Evolutionary conservation across 2,797 vertebrate species (phyloP), one percentile per base, ranked within the genome.

Genomic region (Philypnodon macrostomus): DNA sequence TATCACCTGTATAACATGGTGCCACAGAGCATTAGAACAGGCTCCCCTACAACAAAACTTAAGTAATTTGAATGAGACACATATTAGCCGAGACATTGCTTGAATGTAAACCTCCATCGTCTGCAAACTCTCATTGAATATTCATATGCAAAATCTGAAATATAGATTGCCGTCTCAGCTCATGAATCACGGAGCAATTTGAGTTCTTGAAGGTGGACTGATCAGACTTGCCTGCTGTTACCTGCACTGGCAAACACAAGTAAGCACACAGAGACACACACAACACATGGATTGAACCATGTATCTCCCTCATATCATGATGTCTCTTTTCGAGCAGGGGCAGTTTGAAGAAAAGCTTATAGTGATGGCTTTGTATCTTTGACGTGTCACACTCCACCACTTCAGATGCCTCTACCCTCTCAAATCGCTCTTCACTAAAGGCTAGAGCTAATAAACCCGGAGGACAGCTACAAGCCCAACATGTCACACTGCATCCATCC

Each of bases 91-190:
- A n/a, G 26, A 27, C 26, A 27, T 6, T 6, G 26, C 5, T 8
- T 6, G 23, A 55, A 32, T 55, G 35, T 47, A 31, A 51, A 42
- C 48, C 12, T 7, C 21, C 19, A 68, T 73, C 48, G 58, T 67
- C 49, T 7, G 16, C 18, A 33, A 47, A 33, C 39, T 38, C 60
- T 60, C 47, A 58, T 47, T 71, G 56, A 78, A 80, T 77, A 79
- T 81, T 73, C 74, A 81, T 67, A 63, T 13, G 51, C 46, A 39
- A 47, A 62, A 35, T 79, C 70, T 41, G 57, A 71, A 61, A 73
- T 67, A 63, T 72, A 79, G 66, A 76, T 75, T 69, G 63, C 50
- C 63, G 63, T 72, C 74, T 67, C 58, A 71, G 62, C 55, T 53
- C 1, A 40, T 62, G 68, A 70, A 76, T 79, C 78, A 72, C 26